Evolutionary conservation across 2,797 vertebrate species (phyloP), one percentile per base, ranked within the genome.

Genomic region (Ambastaia sidthimunki): DNA sequence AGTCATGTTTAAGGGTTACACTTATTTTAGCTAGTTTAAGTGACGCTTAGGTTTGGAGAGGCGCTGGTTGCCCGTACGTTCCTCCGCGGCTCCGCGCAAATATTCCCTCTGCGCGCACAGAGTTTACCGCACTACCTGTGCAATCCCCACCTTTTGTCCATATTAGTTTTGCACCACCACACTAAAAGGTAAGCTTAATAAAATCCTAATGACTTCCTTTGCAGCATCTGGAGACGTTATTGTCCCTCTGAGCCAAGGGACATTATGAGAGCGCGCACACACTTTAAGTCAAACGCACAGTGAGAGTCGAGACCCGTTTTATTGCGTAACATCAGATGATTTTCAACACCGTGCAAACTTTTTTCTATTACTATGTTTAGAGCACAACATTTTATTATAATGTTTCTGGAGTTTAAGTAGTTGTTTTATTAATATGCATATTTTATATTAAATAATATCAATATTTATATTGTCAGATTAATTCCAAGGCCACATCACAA

Each of bases 61-160:
- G 12, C 37, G 55, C n/a, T 1, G 25, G 18, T 25, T 28, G 9
- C 65, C 28, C n/a, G 62, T 28, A 13, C 48, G 34, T 9, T 68
- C 74, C 50, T 54, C n/a, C 34, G 63, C 21, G 34, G 54, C 63
- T 77, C 54, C 69, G 70, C 44, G 77, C 59, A 52, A 67, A 77
- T 50, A 68, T 76, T 54, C 54, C 3, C 44, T 68, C 21, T 18
- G 75, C 15, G 65, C 25, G 41, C 15, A 18, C 52, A 31, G 62
- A 23, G 16, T 54, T 50, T 74, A 13, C 50, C 74, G 65, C 74
- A 74, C 71, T 74, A 41, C 78, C 25, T 62, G 70, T 37, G 65
- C 70, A 78, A 81, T 77, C 48, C 12, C 34, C 23, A 65, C 31
- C 60, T 34, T 48, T 50, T 82, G 57, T 67, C 41, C 25, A 28